Base-by-base conservation (phyloP, 2,888 invertebrate genomes). In the Pristionchus exspectatus region DNA sequence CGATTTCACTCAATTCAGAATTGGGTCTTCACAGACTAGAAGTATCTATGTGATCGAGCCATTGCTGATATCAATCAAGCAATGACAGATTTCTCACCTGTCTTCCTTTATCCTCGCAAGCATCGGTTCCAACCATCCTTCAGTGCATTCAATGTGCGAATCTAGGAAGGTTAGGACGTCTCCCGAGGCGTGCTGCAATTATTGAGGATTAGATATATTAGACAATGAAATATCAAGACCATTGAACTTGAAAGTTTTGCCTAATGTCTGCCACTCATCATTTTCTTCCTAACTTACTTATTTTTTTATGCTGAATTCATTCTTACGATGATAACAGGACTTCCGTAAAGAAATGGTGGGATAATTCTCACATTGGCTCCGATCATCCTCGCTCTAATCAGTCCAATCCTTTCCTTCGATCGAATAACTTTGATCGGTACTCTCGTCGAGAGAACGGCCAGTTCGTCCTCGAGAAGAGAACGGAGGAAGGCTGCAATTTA, bases 41-140 rank as follows among this genome's bases (percentile, higher is more conserved):
- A 38, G 38, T 5, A 38, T 38, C n/a, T n/a, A n/a, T n/a, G n/a
- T n/a, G n/a, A n/a, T n/a, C n/a, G n/a, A n/a, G n/a, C n/a, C n/a
- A n/a, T n/a, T n/a, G n/a, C n/a, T n/a, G n/a, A n/a, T n/a, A n/a
- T n/a, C n/a, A n/a, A n/a, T n/a, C n/a, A 44, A 9, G 44, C 12
- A 50, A 50, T 12, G 44, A 7, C 14, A 44, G 1, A 33, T 4
- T 12, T 24, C 91, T 85, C 96, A 96, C 96, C 96, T 96, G 96
- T 99, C 97, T 95, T 97, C 97, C 12, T 97, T 98, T 93, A 99
- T 98, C 93, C 98, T 97, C 38, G 97, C 97, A 89, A 99, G 95
- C 27, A 99, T 96, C 1, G 99, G 99, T 95, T 99, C 98, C 92
- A 99, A 96, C 99, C 99, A 99, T n/a, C 99, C 99, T 96, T 98